Percentiles rank a stretch among this genome's conserved stretches.
Evolutionary conservation across 2,888 invertebrate genomes (phyloP).

Genomic region (Eupithecia pulchellata): DNA sequence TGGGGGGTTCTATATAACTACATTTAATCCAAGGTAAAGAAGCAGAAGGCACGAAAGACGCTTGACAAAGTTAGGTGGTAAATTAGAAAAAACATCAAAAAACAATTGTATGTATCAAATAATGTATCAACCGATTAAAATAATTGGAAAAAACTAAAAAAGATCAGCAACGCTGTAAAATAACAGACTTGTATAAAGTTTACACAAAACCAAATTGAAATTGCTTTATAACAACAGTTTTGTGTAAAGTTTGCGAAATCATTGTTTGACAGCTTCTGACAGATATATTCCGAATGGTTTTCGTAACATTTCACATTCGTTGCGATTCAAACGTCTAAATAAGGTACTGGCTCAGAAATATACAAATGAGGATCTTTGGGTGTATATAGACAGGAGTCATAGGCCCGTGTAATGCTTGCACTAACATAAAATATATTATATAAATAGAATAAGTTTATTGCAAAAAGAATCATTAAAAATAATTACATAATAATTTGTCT

Average conservation of each 20-base stretch:
- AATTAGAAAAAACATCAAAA: neutral
- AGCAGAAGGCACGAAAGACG: neutral
- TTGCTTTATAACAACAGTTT: neutral
- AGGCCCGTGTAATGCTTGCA: neutral
- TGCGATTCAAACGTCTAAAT: slow-evolving; percentile 1
- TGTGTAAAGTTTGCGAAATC: slow-evolving; percentile 1
- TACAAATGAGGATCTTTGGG: neutral
- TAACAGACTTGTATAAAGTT: slow-evolving; percentile 4
- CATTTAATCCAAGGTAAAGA: neutral
- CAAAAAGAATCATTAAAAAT: too few species aligned
- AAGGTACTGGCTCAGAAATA: neutral
- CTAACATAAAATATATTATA: neutral
- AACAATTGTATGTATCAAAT: neutral
- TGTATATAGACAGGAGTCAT: neutral
- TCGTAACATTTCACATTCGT: slow-evolving; percentile 1
- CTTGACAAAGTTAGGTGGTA: neutral
- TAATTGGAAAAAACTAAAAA: neutral
- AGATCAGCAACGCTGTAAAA: neutral
- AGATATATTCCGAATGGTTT: slow-evolving; percentile 1
- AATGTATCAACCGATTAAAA: neutral
- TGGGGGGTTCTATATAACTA: neutral
- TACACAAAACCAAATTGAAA: slow-evolving; percentile 3
- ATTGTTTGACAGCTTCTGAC: slow-evolving; percentile 9
- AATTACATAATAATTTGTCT: too few species aligned
- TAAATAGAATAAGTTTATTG: too few species aligned